Base-by-base conservation (phyloP, 2,888 invertebrate genomes). In the Cryptophagus acutangulus region DNA sequence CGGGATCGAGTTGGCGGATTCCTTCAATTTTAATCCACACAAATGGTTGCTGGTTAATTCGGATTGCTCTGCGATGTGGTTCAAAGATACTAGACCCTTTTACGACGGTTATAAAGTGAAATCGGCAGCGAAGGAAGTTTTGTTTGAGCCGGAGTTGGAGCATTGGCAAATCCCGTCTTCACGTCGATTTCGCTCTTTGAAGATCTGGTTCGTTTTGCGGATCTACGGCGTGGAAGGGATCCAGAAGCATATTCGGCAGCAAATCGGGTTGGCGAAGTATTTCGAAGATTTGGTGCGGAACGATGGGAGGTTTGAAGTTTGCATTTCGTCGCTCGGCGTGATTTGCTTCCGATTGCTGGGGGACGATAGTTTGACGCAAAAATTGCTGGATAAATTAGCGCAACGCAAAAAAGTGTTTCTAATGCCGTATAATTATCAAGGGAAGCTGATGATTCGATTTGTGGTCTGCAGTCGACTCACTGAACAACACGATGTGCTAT, bases 21-120 rank as follows among this genome's bases (percentile, higher is more conserved):
- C 95, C 0, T 84, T 95, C 57, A 92, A 92, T 66, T 83, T 94
- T 47, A 99, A 99, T 67, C 83, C 90, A 0, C 95, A 96, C 69
- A 97, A 99, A 72, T 95, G 94, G 86, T 76, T 97, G 72, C 76
- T 93, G 41, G 86, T 93, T 2, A 93, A 89, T 65, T 96, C 95
- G 49, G 97, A 99, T 66, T 95, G 95, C 61, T 92, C 93, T 0
- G 85, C 91, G 0, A 81, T 97, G 78, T 89, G 89, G 89, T 82
- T 95, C 3, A 84, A 82, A 59, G 82, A 95, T 64, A 78, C 87
- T 2, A 80, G 79, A 53, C 77, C 84, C 52, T 74, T 96, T 37
- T 82, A 88, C 4, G 82, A 87, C 43, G 87, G 93, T 0, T 87
- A 96, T 61, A 88, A 85, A 51, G 90, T 95, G 1, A 52, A 54